These are phyloP conservation scores for Pristis pectinata DNA, from an alignment of 2,797 vertebrate species.

Conservation along the genomic window DNA sequence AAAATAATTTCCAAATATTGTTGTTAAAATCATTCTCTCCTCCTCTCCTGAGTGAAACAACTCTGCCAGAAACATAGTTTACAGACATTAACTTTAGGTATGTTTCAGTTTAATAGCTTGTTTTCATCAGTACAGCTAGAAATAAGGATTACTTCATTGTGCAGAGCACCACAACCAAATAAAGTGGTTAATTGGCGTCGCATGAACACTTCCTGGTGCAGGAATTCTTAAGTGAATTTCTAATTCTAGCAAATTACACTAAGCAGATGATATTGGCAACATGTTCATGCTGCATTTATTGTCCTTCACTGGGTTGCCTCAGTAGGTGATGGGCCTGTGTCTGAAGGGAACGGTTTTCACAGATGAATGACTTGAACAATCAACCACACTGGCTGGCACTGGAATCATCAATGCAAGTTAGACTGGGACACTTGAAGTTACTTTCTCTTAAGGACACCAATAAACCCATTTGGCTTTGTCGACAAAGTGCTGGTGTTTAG, in stretches of 20 bases:
- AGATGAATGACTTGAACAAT: too few relatives aligned
- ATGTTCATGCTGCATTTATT: background rate
- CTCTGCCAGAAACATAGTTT: background rate
- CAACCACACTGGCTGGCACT: background rate
- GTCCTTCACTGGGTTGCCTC: background rate
- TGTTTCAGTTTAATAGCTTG: background rate
- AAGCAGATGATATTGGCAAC: background rate
- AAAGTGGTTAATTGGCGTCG: background rate
- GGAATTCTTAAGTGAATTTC: background rate
- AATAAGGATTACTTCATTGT: background rate
- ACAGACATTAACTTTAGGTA: background rate
- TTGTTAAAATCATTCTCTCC: background rate
- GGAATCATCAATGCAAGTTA: background rate
- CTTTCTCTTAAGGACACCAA: background rate
- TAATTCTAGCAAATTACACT: background rate
- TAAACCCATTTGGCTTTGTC: background rate
- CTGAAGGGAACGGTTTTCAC: too few relatives aligned
- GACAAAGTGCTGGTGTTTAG: background rate
- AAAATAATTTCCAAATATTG: conserved; percentile 19
- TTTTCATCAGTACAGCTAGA: background rate
- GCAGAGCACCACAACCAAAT: background rate
- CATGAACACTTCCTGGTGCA: background rate
- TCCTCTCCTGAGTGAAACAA: background rate
- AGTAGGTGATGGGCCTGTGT: too few relatives aligned
- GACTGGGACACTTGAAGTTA: background rate